Percentiles rank a stretch among this genome's conserved stretches.
These are phyloP conservation scores for Trogon melanurus DNA, from an alignment of 2,113 vertebrate genomes.

Conservation along the genomic window DNA sequence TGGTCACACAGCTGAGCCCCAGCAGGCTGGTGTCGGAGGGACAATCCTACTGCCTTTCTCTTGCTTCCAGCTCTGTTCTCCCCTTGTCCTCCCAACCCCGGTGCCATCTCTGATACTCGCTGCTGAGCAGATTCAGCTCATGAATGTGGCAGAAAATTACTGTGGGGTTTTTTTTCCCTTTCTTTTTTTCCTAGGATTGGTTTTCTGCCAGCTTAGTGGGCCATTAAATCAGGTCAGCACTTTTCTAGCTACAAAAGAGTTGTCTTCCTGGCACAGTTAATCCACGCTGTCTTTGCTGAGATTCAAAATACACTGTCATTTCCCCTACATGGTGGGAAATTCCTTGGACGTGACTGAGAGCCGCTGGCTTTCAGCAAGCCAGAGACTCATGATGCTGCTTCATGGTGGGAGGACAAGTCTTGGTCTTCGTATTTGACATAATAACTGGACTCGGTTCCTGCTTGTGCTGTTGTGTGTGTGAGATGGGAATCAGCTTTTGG, in stretches of 20 bases:
- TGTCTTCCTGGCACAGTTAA: constrained; percentile 35
- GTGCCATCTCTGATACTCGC: not conserved
- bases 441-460: not conserved
- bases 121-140: not conserved
- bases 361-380: not conserved
- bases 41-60: not conserved
- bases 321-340: not conserved
- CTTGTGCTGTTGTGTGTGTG: not conserved
- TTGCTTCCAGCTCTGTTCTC: not conserved
- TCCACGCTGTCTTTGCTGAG: constrained; percentile 5
- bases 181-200: not conserved
- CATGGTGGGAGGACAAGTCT: not conserved
- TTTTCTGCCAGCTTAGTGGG: constrained; percentile 20
- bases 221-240: constrained; percentile 45
- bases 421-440: not conserved
- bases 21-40: not conserved
- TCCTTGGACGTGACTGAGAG: not conserved
- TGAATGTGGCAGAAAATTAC: not conserved
- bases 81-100: not conserved
- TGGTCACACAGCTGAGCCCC: not conserved
- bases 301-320: not conserved
- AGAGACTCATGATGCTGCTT: not conserved
- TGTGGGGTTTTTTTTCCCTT: not conserved
- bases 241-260: not conserved
- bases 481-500: not conserved